Percentiles rank a stretch among this genome's conserved stretches.
phyloP scores from a whole-genome alignment of 2,797 vertebrate species.

The Lithobates sylvaticus region DNA sequence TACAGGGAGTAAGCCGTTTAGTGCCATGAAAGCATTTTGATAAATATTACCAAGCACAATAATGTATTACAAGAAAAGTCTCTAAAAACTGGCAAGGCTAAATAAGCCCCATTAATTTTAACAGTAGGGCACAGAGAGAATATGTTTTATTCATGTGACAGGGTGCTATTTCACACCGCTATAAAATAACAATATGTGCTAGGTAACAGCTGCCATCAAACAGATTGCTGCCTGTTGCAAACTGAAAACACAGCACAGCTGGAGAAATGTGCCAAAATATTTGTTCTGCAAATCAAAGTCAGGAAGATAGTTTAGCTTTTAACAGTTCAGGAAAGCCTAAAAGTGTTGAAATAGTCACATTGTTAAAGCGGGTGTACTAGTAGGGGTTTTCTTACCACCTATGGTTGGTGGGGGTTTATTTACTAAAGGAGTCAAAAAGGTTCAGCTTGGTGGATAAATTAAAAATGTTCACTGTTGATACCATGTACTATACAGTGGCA shows the following conservation, averaged over 20 bases:
- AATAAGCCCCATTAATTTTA: conserved; percentile 58
- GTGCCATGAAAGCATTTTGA: conserved; percentile 58
- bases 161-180: conserved; percentile 71
- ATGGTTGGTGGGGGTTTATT: not conserved
- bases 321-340: not conserved
- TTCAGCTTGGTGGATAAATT: too few relatives aligned
- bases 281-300: conserved; percentile 72
- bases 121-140: conserved; percentile 51
- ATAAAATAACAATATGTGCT: conserved; percentile 71
- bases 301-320: conserved; percentile 50
- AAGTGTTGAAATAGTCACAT: not conserved
- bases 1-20: conserved; percentile 36
- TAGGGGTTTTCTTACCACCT: not conserved
- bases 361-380: not conserved
- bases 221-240: conserved; percentile 65
- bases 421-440: too few relatives aligned
- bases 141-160: conserved; percentile 74
- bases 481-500: too few relatives aligned
- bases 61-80: conserved; percentile 51
- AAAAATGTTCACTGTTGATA: too few relatives aligned
- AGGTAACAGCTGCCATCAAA: conserved; percentile 72
- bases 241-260: conserved; percentile 71
- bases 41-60: conserved; percentile 47
- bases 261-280: conserved; percentile 67
- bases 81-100: conserved; percentile 60